Evolutionary conservation across 2,113 vertebrate genomes (phyloP).

Genomic region (Thunnus thynnus): DNA sequence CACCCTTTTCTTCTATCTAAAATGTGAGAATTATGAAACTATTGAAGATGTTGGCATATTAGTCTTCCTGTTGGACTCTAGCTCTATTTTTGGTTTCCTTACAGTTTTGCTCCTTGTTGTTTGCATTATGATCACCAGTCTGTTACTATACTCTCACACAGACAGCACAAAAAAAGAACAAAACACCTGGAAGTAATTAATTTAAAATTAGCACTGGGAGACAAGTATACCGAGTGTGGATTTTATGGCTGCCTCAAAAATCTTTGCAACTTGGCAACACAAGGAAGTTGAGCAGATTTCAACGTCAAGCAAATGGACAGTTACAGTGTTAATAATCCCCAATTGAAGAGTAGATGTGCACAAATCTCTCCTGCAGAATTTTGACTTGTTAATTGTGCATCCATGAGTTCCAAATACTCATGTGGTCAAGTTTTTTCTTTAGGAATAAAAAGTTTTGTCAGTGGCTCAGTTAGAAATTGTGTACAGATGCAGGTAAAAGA

Average conservation of each 20-base stretch:
- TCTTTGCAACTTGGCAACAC: conserved; percentile 10
- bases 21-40: not conserved
- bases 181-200: conserved; percentile 30
- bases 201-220: conserved; percentile 22
- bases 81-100: not conserved
- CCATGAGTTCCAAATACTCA: not conserved
- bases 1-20: not conserved
- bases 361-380: not conserved
- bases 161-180: not conserved
- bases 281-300: not conserved
- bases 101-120: not conserved
- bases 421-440: too few species aligned
- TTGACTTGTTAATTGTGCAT: not conserved
- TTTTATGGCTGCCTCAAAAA: conserved; percentile 10
- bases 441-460: not conserved
- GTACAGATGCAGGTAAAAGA: too few species aligned
- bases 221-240: conserved; percentile 3
- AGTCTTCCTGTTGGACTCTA: not conserved
- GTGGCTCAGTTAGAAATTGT: not conserved
- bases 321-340: not conserved
- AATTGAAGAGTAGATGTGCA: not conserved
- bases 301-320: not conserved
- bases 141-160: not conserved
- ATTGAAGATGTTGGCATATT: not conserved
- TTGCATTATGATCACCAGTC: conserved; percentile 15